Percentiles rank a stretch among this genome's conserved stretches.
These are phyloP conservation scores for Meleagris gallopavo DNA, from an alignment of 2,113 vertebrate genomes.

Conservation along the genomic window DNA sequence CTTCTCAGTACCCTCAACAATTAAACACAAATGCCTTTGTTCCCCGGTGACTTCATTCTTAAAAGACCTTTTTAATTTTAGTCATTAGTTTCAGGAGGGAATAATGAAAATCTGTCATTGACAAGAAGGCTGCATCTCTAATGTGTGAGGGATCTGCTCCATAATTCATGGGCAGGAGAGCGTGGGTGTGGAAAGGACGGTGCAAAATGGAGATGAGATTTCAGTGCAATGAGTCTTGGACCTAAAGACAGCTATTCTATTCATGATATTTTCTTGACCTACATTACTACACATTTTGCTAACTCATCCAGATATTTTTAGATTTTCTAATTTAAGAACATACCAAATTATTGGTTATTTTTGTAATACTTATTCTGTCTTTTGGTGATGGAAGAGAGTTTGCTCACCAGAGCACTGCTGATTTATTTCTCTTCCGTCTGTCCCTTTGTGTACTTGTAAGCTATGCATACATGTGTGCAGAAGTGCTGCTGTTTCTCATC, in stretches of 20 bases:
- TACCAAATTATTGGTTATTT: not conserved
- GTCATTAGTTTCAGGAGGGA: constrained; percentile 28
- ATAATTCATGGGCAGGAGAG: constrained; percentile 52
- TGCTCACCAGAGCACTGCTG: not conserved
- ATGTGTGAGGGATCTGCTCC: constrained; percentile 41
- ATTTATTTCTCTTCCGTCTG: not conserved
- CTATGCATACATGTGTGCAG: not conserved
- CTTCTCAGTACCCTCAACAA: not conserved
- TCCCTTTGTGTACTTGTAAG: not conserved
- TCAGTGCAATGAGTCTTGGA: not conserved
- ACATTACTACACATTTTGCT: not conserved
- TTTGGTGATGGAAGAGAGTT: not conserved
- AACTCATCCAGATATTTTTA: constrained; percentile 6
- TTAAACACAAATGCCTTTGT: constrained; percentile 52
- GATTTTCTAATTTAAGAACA: not conserved
- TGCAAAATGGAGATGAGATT: not conserved
- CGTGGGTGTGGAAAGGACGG: constrained; percentile 28
- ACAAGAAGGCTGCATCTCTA: constrained; percentile 26
- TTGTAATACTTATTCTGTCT: not conserved
- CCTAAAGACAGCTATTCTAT: not conserved
- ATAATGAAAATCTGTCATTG: constrained; percentile 40
- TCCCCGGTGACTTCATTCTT: constrained; percentile 45
- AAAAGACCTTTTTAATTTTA: constrained; percentile 56
- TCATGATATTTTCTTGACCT: not conserved
- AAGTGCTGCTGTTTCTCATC: not conserved